phyloP scores from a whole-genome alignment of 2,113 vertebrate species.

The Numida meleagris region DNA sequence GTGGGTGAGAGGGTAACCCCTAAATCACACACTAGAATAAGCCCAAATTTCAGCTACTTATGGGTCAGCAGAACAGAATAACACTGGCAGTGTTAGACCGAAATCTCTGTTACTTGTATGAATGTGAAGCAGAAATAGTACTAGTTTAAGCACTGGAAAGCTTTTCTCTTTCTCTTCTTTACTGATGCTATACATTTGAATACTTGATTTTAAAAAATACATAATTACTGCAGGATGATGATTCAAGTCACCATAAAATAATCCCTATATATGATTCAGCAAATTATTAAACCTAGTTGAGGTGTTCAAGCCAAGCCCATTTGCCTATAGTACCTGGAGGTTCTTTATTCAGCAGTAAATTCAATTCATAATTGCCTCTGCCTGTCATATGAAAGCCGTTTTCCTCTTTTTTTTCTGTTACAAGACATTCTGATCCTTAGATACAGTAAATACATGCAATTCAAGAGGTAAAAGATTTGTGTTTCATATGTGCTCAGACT shows the following conservation, averaged over 20 bases:
- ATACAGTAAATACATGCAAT: neutral
- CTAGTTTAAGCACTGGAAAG: neutral
- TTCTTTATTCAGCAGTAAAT: neutral
- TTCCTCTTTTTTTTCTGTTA: neutral
- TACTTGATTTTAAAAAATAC: neutral
- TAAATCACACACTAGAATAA: neutral
- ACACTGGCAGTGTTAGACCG: neutral
- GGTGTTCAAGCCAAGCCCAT: neutral
- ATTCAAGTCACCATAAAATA: neutral
- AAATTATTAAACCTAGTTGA: neutral
- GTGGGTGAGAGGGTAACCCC: neutral
- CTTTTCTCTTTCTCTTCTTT: constrained; percentile 20
- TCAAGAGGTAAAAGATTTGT: neutral
- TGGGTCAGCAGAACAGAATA: constrained; percentile 27
- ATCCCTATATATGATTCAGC: fast-evolving
- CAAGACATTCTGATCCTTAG: neutral
- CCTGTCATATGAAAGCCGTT: neutral
- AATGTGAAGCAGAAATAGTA: neutral
- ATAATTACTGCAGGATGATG: neutral
- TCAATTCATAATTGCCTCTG: neutral
- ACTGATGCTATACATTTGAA: neutral
- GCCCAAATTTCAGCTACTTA: constrained; percentile 13
- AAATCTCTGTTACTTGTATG: neutral
- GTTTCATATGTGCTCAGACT: neutral
- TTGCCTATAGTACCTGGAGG: neutral